phyloP scores from a whole-genome alignment of 2,888 invertebrate genomes.

The Pterostichus niger region DNA sequence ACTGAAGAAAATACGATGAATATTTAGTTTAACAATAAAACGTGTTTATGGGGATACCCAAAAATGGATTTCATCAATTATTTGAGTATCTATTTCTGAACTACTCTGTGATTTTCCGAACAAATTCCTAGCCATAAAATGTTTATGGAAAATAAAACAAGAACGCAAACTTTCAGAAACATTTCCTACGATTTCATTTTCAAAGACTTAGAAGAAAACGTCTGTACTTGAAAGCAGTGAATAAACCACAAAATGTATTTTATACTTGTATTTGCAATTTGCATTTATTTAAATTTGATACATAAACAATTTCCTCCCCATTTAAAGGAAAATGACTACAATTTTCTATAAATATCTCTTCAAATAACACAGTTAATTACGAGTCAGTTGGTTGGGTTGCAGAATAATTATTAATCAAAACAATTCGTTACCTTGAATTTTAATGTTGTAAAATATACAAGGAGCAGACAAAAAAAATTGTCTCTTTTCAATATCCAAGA shows the following conservation, averaged over 20 bases:
- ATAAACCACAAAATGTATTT: neutral
- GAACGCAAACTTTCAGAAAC: neutral
- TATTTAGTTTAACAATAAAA: neutral
- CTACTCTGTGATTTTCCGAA: constrained; percentile 29
- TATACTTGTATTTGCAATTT: neutral
- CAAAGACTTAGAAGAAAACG: neutral
- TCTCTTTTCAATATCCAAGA: no score
- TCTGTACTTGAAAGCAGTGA: neutral
- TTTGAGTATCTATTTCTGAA: constrained; percentile 28
- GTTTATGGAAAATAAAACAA: constrained; percentile 50
- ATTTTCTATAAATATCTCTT: no score
- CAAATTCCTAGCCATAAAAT: constrained; percentile 45
- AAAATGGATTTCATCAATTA: constrained; percentile 35
- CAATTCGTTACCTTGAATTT: no score
- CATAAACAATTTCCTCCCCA: no score
- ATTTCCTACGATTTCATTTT: neutral
- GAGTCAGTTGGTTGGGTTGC: no score
- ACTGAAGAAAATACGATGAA: constrained; percentile 16
- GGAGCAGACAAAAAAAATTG: no score
- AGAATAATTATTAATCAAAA: no score
- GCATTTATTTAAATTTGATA: neutral
- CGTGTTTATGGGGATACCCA: neutral
- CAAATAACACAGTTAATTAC: no score
- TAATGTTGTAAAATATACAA: no score
- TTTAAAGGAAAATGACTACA: no score